Evolutionary conservation across 2,797 vertebrate genomes (phyloP).

Genomic region (Gila robusta): DNA sequence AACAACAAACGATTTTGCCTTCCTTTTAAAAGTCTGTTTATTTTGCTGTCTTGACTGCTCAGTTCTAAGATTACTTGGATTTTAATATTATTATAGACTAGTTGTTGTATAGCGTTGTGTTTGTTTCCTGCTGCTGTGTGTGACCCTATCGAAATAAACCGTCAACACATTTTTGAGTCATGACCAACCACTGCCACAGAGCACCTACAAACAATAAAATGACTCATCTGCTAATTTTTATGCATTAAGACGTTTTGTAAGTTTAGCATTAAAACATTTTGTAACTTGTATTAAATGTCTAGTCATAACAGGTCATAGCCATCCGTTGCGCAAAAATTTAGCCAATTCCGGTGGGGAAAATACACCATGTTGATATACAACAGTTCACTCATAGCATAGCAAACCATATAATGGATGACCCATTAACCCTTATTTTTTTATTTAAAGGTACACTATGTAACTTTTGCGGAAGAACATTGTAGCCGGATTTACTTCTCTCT

Average conservation of each 20-base stretch:
- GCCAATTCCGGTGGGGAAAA: neutral
- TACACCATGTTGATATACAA: neutral
- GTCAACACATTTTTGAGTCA: neutral
- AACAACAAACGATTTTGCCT: neutral
- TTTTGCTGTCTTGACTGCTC: neutral
- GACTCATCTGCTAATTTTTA: neutral
- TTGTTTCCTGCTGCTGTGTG: neutral
- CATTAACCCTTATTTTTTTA: constrained; percentile 4
- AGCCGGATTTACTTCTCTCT: neutral
- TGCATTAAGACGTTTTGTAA: neutral
- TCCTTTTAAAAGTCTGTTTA: neutral
- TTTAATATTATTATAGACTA: neutral
- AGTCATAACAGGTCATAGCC: constrained; percentile 20
- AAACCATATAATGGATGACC: neutral
- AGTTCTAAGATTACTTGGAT: neutral
- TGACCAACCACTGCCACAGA: neutral
- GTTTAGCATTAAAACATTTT: neutral
- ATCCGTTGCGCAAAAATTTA: neutral
- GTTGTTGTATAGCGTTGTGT: neutral
- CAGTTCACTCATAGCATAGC: neutral
- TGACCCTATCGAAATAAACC: neutral
- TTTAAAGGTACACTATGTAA: neutral
- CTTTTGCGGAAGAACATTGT: neutral
- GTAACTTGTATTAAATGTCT: constrained; percentile 11
- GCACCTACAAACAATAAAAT: neutral